Evolutionary conservation across 2,113 vertebrate species (phyloP).

Genomic region (Otolemur garnettii): DNA sequence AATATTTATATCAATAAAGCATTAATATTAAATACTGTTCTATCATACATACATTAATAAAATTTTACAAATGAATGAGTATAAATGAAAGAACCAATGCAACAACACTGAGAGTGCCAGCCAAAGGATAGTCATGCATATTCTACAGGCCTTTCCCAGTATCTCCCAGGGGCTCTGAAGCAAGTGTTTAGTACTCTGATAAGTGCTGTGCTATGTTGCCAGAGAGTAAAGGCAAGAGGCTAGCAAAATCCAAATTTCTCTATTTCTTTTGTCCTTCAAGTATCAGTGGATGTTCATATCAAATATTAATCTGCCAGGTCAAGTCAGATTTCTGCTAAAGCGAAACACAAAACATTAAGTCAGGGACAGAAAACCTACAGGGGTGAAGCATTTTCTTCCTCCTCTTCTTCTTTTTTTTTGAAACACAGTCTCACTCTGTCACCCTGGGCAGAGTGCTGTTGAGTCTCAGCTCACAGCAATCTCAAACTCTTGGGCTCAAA

Average conservation of each 20-base stretch:
- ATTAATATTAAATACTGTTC: background rate
- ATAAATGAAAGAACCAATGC: conserved; percentile 27
- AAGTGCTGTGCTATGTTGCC: background rate
- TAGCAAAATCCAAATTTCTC: conserved; percentile 20
- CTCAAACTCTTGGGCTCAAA: no score
- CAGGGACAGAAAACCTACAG: conserved; percentile 21
- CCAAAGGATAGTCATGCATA: background rate
- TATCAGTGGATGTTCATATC: background rate
- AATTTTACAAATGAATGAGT: conserved; percentile 43
- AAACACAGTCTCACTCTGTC: no score
- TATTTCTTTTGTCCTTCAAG: conserved; percentile 58
- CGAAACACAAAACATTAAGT: conserved; percentile 46
- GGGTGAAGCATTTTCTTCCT: background rate
- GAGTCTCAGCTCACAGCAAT: no score
- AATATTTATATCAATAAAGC: background rate
- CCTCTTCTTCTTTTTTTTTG: no score
- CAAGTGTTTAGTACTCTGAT: background rate
- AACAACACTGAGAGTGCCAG: background rate
- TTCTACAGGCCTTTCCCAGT: background rate
- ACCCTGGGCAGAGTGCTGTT: no score
- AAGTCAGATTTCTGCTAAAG: conserved; percentile 39
- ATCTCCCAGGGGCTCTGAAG: background rate
- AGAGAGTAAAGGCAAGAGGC: conserved; percentile 26
- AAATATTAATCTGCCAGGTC: conserved; percentile 64
- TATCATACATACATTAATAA: conserved; percentile 16